Percentiles rank a stretch among this genome's conserved stretches.
These are phyloP conservation scores for Catharus ustulatus DNA, from an alignment of 2,797 vertebrate species.

Conservation along the genomic window DNA sequence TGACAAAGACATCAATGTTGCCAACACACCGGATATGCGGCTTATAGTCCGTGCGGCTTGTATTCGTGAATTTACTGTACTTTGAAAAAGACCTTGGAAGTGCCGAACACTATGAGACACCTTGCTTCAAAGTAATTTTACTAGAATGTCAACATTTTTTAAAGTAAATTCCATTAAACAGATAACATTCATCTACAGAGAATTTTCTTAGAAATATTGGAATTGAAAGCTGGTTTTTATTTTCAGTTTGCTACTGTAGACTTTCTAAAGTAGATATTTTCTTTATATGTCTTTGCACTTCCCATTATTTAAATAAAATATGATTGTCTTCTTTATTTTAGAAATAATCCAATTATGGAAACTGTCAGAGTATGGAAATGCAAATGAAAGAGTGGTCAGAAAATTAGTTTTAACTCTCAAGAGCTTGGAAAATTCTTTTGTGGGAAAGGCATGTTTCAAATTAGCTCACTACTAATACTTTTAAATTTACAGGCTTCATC, in stretches of 20 bases:
- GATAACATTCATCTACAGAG: neutral
- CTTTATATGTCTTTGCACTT: neutral
- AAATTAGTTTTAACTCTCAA: constrained; percentile 20
- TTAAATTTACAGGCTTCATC: neutral
- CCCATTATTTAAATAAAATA: constrained; percentile 29
- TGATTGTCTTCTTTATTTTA: neutral
- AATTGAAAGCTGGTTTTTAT: neutral
- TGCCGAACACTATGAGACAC: neutral
- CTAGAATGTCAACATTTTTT: neutral
- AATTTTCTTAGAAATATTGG: neutral
- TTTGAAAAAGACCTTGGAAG: neutral
- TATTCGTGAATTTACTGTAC: no score
- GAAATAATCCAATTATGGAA: constrained; percentile 42
- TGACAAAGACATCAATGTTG: no score
- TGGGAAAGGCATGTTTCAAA: constrained; percentile 2
- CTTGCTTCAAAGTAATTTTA: neutral
- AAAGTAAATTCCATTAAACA: neutral
- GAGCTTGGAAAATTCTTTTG: constrained; percentile 1
- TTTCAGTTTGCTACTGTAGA: neutral
- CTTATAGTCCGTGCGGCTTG: no score
- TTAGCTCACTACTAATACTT: constrained; percentile 4
- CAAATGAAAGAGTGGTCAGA: constrained; percentile 1
- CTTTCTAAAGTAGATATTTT: neutral
- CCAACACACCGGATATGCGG: no score
- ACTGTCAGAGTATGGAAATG: constrained; percentile 12